Evolutionary conservation across 2,797 vertebrate species (phyloP).

Genomic region (Scarus forsteni): DNA sequence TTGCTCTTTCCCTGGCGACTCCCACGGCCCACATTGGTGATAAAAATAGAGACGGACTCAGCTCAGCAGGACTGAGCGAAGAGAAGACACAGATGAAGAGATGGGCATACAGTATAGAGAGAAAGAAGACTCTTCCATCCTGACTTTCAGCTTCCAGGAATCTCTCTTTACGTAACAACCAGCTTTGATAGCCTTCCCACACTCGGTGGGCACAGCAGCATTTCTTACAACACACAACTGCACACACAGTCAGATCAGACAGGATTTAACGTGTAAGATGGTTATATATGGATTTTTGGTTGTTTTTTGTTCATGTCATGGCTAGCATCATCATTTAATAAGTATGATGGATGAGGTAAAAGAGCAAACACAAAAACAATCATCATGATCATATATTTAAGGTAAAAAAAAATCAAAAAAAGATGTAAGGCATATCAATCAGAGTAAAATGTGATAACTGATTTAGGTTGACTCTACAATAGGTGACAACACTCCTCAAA

Average conservation of each 20-base stretch:
- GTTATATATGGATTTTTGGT: background rate
- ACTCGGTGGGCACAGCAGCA: conserved; percentile 61
- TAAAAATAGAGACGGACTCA: conserved; percentile 65
- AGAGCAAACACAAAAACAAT: too few species aligned
- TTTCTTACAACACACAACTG: conserved; percentile 38
- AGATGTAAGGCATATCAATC: too few species aligned
- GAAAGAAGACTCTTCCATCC: conserved; percentile 41
- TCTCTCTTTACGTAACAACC: conserved; percentile 70
- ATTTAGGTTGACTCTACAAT: background rate
- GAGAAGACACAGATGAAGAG: conserved; percentile 48
- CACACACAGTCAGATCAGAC: conserved; percentile 14
- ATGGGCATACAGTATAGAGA: conserved; percentile 26
- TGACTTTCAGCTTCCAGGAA: conserved; percentile 62
- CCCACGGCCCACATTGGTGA: conserved; percentile 50
- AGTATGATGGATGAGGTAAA: background rate
- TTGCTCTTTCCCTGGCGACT: conserved; percentile 34
- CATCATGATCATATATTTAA: too few species aligned
- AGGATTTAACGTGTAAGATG: background rate
- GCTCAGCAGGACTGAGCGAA: conserved; percentile 22
- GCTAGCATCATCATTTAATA: background rate
- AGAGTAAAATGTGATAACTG: too few species aligned
- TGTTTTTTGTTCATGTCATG: background rate
- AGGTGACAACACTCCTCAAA: too few species aligned
- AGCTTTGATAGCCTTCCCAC: conserved; percentile 63
- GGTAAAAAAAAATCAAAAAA: too few species aligned